phyloP scores from a whole-genome alignment of 2,888 invertebrate genomes.

The Lepas anatifera region DNA sequence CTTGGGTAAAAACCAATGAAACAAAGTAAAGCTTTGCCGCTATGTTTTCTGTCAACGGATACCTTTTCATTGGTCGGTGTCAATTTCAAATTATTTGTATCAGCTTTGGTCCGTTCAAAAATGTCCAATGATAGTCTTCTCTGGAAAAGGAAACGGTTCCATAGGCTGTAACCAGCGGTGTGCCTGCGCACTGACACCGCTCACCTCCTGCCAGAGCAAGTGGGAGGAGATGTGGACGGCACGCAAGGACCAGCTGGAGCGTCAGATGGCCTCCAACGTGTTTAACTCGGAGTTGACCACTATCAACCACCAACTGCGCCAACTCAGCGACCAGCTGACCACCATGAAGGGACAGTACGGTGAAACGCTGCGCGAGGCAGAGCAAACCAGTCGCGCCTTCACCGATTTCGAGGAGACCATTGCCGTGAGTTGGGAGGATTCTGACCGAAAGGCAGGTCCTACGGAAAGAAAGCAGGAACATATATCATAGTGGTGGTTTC shows the following conservation, averaged over 20 bases:
- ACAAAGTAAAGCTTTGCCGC: too few relatives aligned
- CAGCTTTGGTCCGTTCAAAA: too few relatives aligned
- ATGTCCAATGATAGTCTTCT: too few relatives aligned
- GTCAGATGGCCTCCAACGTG: slow-evolving; percentile 33
- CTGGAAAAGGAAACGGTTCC: too few relatives aligned
- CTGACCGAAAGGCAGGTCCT: too few relatives aligned
- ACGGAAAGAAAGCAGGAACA: too few relatives aligned
- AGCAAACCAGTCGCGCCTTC: slow-evolving; percentile 56
- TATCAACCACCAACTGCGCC: slow-evolving; percentile 56
- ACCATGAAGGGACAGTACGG: slow-evolving; percentile 54
- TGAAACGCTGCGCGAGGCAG: slow-evolving; percentile 55
- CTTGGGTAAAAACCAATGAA: too few relatives aligned
- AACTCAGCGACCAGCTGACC: slow-evolving; percentile 48
- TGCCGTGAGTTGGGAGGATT: slow-evolving; percentile 55
- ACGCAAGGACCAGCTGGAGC: slow-evolving; percentile 47
- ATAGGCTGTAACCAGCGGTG: background rate
- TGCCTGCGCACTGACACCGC: background rate
- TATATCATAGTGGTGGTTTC: too few relatives aligned
- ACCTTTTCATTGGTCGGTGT: too few relatives aligned
- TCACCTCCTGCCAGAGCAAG: slow-evolving; percentile 35
- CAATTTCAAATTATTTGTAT: too few relatives aligned
- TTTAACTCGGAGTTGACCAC: slow-evolving; percentile 27
- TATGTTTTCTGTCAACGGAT: too few relatives aligned
- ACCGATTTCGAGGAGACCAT: slow-evolving; percentile 64
- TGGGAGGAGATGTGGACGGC: slow-evolving; percentile 52